Conservation (phyloP, 2,797 vertebrate species). For the Eleutherodactylus coqui region DNA sequence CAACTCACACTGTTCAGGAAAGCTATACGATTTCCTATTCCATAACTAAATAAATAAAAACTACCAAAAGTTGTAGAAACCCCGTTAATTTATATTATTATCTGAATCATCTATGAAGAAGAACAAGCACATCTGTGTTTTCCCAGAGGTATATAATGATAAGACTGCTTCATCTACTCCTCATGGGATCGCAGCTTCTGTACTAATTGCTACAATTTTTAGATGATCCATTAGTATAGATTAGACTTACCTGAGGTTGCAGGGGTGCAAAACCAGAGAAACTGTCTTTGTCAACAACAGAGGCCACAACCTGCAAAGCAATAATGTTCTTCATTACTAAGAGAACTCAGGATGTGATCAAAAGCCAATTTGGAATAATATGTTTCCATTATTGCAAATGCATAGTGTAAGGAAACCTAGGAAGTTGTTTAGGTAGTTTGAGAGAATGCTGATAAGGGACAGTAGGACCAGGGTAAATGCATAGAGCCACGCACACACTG, state of each 20-base stretch:
- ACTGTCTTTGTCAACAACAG: slow-evolving; percentile 87
- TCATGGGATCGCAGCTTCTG: not conserved
- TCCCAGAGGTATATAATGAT: not conserved
- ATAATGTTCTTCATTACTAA: not conserved
- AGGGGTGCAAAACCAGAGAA: slow-evolving; percentile 95
- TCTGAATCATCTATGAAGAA: too few species aligned
- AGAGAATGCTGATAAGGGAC: not conserved
- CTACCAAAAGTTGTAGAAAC: too few species aligned
- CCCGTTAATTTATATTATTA: too few species aligned
- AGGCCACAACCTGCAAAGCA: slow-evolving; percentile 86
- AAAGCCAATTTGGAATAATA: not conserved
- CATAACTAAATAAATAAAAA: too few species aligned
- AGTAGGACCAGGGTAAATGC: too few species aligned
- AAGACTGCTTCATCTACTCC: too few species aligned
- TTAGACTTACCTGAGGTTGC: slow-evolving; percentile 85
- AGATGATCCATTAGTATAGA: not conserved
- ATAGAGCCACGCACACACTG: too few species aligned
- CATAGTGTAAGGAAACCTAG: not conserved
- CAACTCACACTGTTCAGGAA: too few species aligned
- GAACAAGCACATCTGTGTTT: too few species aligned
- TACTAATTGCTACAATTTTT: not conserved
- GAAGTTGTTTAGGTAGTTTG: not conserved
- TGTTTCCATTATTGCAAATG: not conserved
- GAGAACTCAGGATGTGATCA: not conserved
- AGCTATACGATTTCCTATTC: too few species aligned